Evolutionary conservation across 2,888 invertebrate genomes (phyloP).

Genomic region (Pammene aurita): DNA sequence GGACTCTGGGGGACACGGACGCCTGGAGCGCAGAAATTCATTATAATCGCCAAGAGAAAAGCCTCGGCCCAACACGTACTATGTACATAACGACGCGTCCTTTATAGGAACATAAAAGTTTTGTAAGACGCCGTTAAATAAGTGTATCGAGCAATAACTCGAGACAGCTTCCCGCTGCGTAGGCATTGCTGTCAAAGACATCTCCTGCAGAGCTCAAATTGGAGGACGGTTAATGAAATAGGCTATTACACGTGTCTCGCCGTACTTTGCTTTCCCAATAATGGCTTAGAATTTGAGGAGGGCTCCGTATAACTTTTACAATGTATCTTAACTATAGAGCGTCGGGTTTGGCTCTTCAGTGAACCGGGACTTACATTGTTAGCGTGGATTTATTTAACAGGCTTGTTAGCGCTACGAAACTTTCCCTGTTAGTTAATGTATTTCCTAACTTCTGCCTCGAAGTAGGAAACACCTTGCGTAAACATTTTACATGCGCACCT

Average conservation of each 20-base stretch:
- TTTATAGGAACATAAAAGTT: conserved; percentile 27
- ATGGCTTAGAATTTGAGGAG: conserved; percentile 36
- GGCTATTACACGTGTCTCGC: conserved; percentile 29
- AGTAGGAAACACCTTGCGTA: too few species aligned
- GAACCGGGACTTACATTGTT: background rate
- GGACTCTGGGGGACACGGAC: conserved; percentile 13
- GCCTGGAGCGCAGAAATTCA: conserved; percentile 11
- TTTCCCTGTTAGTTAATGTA: conserved; percentile 7
- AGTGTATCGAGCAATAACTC: conserved; percentile 1
- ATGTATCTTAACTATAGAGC: background rate
- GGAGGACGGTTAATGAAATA: conserved; percentile 50
- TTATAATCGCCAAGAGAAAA: conserved; percentile 34
- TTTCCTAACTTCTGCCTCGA: too few species aligned
- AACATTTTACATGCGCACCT: too few species aligned
- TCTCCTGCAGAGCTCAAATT: conserved; percentile 51
- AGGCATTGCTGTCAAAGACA: conserved; percentile 45
- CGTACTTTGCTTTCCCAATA: conserved; percentile 38
- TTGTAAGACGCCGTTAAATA: background rate
- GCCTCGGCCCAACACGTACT: conserved; percentile 14
- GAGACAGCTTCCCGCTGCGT: conserved; percentile 35
- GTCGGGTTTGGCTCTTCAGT: background rate
- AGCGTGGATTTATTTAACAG: conserved; percentile 4
- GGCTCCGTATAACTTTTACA: conserved; percentile 9
- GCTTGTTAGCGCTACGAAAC: conserved; percentile 19
- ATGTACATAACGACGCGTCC: conserved; percentile 27